Evolutionary conservation across 2,888 invertebrate genomes (phyloP), one percentile per base, ranked within the genome.

Genomic region (Diarsia rubi): DNA sequence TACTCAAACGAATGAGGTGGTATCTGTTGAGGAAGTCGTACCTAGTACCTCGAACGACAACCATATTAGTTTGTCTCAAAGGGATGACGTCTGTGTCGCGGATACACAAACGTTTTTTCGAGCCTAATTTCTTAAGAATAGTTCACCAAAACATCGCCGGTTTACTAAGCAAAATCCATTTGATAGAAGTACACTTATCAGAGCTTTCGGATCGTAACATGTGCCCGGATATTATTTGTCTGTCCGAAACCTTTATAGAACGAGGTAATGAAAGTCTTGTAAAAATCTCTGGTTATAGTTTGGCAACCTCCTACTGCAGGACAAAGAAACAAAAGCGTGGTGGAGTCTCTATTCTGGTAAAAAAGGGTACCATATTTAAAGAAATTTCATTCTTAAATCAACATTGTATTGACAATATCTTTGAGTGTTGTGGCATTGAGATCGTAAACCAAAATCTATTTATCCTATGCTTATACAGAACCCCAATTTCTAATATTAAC

Each of bases 111-210:
- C 19, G 24, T 63, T 63, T 63, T 45, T 62, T 42, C n/a, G 37
- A 42, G 24, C 24, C 5, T 64, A 45, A 19, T 6, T 19, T 3
- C 2, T 3, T 64, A 11, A 63, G 24, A 45, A 19, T 63, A 45
- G 12, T 64, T 24, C 44, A 64, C 8, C 45, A 64, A 64, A 64
- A 64, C 45, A 64, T 64, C 19, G 63, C 63, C 11, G 64, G 45
- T 0, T 27, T 62, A 42, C 42, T n/a, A 16, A 42, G n/a, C 16
- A 62, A 62, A 42, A 42, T 62, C 42, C n/a, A n/a, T 64, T 64
- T 64, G 11, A 45, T 45, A 45, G 45, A 45, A 12, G 45, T 45
- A 45, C 45, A 45, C 16, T 45, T 45, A 45, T 14, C 45, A 24
- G 63, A 63, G 19, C 44, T 63, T 24, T 63, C 24, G 19, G 24